Evolutionary conservation across 1,140 invertebrate species (phyloP).

Genomic region (Nylanderia fulva): DNA sequence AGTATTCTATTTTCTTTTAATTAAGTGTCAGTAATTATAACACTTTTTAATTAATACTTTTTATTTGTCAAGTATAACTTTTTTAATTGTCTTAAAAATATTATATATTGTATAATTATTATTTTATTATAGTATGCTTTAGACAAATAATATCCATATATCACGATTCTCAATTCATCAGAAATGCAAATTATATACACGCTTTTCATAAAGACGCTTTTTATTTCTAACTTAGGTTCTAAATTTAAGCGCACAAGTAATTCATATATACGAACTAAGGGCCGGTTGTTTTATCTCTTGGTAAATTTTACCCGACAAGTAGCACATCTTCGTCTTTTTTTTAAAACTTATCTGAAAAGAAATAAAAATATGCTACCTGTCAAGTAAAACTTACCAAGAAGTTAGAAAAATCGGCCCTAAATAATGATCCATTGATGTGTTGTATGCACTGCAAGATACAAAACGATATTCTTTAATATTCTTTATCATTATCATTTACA

Average conservation of each 20-base stretch:
- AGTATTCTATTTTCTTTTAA: not conserved
- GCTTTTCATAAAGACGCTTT: constrained; percentile 10
- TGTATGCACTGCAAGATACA: not conserved
- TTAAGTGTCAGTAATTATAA: not conserved
- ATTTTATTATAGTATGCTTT: not conserved
- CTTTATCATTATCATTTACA: too few relatives aligned
- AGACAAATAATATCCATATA: not conserved
- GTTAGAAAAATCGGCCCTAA: too few relatives aligned
- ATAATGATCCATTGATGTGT: too few relatives aligned
- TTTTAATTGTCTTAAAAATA: constrained; percentile 1
- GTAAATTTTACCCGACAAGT: too few relatives aligned
- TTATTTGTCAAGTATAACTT: not conserved
- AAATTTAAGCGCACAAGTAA: not conserved
- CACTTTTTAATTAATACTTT: not conserved
- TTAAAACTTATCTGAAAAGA: too few relatives aligned
- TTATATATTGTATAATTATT: not conserved
- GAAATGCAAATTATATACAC: constrained; percentile 25
- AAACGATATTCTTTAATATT: too few relatives aligned
- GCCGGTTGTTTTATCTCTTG: too few relatives aligned
- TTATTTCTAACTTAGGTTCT: not conserved
- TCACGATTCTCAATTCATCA: constrained; percentile 7
- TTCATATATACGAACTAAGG: constrained; percentile 4
- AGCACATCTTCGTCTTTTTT: too few relatives aligned
- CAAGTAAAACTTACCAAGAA: too few relatives aligned
- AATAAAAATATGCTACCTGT: too few relatives aligned